Evolutionary conservation across 2,888 invertebrate genomes (phyloP), one percentile per base, ranked within the genome.

Genomic region (Metopia argyrocephala): DNA sequence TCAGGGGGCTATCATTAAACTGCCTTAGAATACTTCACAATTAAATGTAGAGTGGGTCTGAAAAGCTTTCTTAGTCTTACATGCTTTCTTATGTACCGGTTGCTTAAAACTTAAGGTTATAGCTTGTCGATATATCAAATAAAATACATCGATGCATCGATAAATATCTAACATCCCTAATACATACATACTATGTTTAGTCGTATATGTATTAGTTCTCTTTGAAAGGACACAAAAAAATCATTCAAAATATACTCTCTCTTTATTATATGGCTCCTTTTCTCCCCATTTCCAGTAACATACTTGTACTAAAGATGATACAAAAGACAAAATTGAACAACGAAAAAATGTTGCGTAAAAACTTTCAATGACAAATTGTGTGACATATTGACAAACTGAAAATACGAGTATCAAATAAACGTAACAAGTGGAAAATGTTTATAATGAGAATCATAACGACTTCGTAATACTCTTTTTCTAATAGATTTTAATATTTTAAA

Each of bases 211-310:
- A 12, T 0, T 31, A 2, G 9, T 38, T 38, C 15, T 38, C 15
- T 38, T 12, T 15, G 38, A 3, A 12, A 12, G 38, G 15, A 38
- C 9, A 12, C 38, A 38, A 15, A 9, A 38, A 38, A 81, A 81
- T 81, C 65, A 78, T 80, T 80, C 61, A 68, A 78, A 78, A 71
- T 56, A 74, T 54, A 38, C 65, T 48, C 25, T 28, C 48, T 7
- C 48, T 38, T 15, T 38, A 12, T 31, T 31, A 6, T 38, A 48
- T 4, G 3, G 3, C 3, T 38, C 5, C 4, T 38, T 15, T 38
- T 38, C 38, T 38, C 1, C 3, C 15, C 5, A 3, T 38, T 15
- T 38, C 15, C 38, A 12, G 3, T 15, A 38, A 38, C 38, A 15
- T 38, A 38, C 9, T 38, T 46, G 15, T 46, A 46, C 15, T 12